Base-by-base conservation (phyloP, 2,113 vertebrate genomes). In the Takifugu bimaculatus region DNA sequence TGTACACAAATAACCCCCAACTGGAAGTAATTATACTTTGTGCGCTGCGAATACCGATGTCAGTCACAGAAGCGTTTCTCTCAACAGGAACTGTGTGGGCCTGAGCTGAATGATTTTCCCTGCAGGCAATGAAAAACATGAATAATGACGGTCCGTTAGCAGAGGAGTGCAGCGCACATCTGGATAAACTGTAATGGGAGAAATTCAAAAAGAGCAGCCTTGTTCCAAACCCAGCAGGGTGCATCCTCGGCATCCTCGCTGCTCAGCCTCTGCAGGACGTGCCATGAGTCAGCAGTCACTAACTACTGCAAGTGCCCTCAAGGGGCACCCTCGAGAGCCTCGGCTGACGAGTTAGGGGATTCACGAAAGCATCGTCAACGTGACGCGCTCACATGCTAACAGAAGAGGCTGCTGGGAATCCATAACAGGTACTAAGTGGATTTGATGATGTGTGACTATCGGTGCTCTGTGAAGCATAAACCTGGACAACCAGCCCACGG, bases 271-370 rank as follows among this genome's bases (percentile, higher is more conserved):
- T 57, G 70, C 44, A 44, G 45, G 68, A 79, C 63, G 66, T 54
- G 69, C 64, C 72, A 64, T 84, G 84, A 87, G 80, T 89, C 86
- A 77, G 79, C 80, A 82, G 68, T 60, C 12, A 9, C 47, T 49
- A 20, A 57, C 52, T 70, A 67, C 79, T 67, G 63, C 63, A 80
- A 74, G 65, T 52, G 54, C 77, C 80, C 77, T 74, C 61, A 57
- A 68, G 83, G 77, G 70, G 59, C 69, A 72, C 71, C 64, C 77
- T 47, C 43, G 66, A 62, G 75, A 78, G 51, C 48, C 50, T 29
- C 75, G 55, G 50, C 67, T 66, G 51, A 61, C 60, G 70, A 47
- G 48, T 47, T 5, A 20, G 48, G 45, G 68, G 28, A 57, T 29
- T 54, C 63, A 68, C 56, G 44, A 54, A 49, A 56, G 29, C 59